These are phyloP conservation scores for Eumaeus atala DNA, from an alignment of 1,140 invertebrate species.

Conservation along the genomic window DNA sequence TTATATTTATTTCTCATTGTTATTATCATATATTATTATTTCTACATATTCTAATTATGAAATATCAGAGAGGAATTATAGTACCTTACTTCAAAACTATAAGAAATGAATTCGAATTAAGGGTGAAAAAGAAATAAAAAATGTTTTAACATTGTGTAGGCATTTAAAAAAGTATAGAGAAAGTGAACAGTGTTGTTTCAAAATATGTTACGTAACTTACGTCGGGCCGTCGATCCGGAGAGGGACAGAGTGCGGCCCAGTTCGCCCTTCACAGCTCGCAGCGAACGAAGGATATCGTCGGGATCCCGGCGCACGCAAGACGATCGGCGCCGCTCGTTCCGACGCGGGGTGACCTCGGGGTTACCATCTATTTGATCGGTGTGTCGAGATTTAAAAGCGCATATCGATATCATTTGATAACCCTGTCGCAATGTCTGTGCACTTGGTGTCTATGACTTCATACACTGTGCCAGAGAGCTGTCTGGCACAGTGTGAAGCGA, in stretches of 20 bases:
- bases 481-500: too few species aligned
- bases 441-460: too few species aligned
- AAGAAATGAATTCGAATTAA: too few species aligned
- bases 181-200: not conserved
- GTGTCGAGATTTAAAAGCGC: too few species aligned
- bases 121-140: not conserved
- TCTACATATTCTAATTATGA: too few species aligned
- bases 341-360: slow-evolving; percentile 42
- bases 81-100: too few species aligned
- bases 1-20: too few species aligned
- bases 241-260: slow-evolving; percentile 86
- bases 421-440: too few species aligned
- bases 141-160: slow-evolving; percentile 1
- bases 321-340: slow-evolving; percentile 82
- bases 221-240: slow-evolving; percentile 73
- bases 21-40: too few species aligned
- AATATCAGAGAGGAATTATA: too few species aligned
- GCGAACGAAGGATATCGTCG: slow-evolving; percentile 85
- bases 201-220: slow-evolving; percentile 40
- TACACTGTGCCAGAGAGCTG: too few species aligned
- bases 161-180: not conserved
- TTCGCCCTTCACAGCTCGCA: slow-evolving; percentile 87
- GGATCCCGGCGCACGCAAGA: slow-evolving; percentile 86
- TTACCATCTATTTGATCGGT: slow-evolving; percentile 26
- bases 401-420: too few species aligned